Evolutionary conservation across 1,140 invertebrate species (phyloP).

Genomic region (Rhizoglyphus robini): DNA sequence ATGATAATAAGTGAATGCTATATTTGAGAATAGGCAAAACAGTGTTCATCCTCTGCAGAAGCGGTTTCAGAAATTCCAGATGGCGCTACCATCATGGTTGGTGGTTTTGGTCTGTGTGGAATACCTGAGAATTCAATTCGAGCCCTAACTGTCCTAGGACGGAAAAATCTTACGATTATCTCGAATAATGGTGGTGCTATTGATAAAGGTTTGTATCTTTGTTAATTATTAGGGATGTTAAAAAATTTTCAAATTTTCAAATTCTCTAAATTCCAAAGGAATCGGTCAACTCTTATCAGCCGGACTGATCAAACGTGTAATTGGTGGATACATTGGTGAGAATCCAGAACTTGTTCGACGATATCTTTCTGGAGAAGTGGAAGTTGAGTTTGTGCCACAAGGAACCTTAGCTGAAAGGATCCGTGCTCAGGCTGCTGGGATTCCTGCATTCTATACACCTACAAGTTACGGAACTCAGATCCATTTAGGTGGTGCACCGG

Average conservation of each 20-base stretch:
- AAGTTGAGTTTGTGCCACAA: conserved; percentile 88
- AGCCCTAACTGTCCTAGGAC: conserved; percentile 55
- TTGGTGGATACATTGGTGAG: conserved; percentile 95
- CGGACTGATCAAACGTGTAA: conserved; percentile 70
- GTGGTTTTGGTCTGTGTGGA: conserved; percentile 92
- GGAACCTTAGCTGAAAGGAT: conserved; percentile 85
- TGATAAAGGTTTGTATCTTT: conserved; percentile 82
- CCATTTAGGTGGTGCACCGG: conserved; percentile 78
- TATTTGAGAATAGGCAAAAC: no score
- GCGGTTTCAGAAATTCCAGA: conserved; percentile 71
- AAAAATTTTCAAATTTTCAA: no score
- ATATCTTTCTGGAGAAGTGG: conserved; percentile 76
- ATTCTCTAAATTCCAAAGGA: no score
- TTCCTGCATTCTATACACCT: conserved; percentile 94
- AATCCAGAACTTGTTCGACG: conserved; percentile 94
- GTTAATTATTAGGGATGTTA: no score
- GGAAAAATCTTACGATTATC: conserved; percentile 74
- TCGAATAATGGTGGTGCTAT: conserved; percentile 95
- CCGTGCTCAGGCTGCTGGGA: conserved; percentile 85
- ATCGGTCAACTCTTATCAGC: conserved; percentile 72
- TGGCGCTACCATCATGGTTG: conserved; percentile 76
- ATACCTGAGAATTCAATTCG: conserved; percentile 94
- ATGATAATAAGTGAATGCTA: no score
- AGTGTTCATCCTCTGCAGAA: conserved; percentile 53
- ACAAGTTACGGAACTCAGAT: conserved; percentile 88